Evolutionary conservation across 2,113 vertebrate species (phyloP), one percentile per base, ranked within the genome.

Genomic region (Vulpes lagopus): DNA sequence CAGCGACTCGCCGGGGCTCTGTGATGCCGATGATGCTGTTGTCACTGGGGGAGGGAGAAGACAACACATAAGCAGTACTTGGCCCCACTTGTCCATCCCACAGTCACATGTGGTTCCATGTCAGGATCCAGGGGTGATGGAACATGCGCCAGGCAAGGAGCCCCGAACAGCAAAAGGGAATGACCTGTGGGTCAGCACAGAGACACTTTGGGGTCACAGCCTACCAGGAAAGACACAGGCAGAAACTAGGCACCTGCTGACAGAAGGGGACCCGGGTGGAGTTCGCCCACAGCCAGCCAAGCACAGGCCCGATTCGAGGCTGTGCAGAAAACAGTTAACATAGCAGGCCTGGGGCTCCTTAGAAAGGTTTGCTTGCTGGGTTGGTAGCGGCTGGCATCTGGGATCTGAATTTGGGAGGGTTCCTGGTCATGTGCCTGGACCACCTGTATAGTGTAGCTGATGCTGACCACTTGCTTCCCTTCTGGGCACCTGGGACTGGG

Each of bases 1-100:
- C 99, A 0, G 99, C 99, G 71, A 99, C 99, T 65, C 99, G 99
- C 94, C 99, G 99, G 0, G 99, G 99, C 98, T 99, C 99, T 0
- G 99, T 99, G 98, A 99, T 98, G 0, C 99, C 99, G 0, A 99
- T 99, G 81, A 99, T 83, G 53, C 99, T 97, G 0, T 20, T 7
- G 0, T 98, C 97, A 11, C 99, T 99, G 96, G 8, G 27, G 20
- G n/a, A 19, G 30, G 32, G 19, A 80, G 62, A 55, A 43, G 1
- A n/a, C 0, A 5, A 5, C 2, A 0, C 1, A 0, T 96, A 22
- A 88, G 62, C 4, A 1, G 15, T 0, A 4, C 5, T 2, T 0
- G 0, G 49, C 23, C 25, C 2, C 7, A 0, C 35, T 8, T 1
- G 7, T 12, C 11, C 4, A n/a, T 23, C 94, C 62, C 11, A 0